A percentile compares a stretch with the other conserved stretches of the same genome.
Evolutionary conservation across 2,888 invertebrate species (phyloP).

Genomic region (Leptinotarsa haldemani): DNA sequence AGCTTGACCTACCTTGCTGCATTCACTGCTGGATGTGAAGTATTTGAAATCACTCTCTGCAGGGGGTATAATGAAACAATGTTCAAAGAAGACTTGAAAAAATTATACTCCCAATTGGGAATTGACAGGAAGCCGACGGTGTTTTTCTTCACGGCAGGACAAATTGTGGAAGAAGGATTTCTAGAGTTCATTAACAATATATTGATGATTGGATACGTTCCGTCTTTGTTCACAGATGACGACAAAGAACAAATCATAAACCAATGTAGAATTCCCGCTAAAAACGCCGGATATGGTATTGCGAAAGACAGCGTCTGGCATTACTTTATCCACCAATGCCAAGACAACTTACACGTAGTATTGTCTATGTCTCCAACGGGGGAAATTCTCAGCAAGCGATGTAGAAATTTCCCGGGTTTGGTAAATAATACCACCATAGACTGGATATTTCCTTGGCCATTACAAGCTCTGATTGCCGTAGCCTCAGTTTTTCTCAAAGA

Average conservation of each 20-base stretch:
- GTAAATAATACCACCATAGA: conserved; percentile 94
- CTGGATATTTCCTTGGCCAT: conserved; percentile 95
- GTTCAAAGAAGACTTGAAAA: conserved; percentile 90
- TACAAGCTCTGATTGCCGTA: conserved; percentile 88
- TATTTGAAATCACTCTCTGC: conserved; percentile 86
- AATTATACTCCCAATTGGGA: conserved; percentile 80
- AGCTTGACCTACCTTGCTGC: conserved; percentile 83
- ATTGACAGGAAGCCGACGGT: conserved; percentile 82
- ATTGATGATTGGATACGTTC: conserved; percentile 86
- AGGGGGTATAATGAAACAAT: conserved; percentile 85
- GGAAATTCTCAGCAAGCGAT: conserved; percentile 83
- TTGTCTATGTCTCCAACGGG: conserved; percentile 91
- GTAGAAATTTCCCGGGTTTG: conserved; percentile 91
- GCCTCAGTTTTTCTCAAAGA: conserved; percentile 87
- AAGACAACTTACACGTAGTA: conserved; percentile 90
- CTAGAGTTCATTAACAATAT: conserved; percentile 93
- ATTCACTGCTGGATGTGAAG: conserved; percentile 84
- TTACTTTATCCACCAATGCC: conserved; percentile 81
- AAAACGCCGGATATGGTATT: conserved; percentile 77
- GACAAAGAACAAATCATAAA: conserved; percentile 87
- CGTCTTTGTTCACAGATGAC: conserved; percentile 87
- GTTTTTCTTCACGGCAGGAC: conserved; percentile 86
- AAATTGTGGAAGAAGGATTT: conserved; percentile 86
- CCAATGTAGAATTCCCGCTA: conserved; percentile 76
- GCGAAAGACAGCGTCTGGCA: conserved; percentile 88